These are phyloP conservation scores for Chouioia cunea DNA, from an alignment of 2,888 invertebrate genomes.

Conservation along the genomic window DNA sequence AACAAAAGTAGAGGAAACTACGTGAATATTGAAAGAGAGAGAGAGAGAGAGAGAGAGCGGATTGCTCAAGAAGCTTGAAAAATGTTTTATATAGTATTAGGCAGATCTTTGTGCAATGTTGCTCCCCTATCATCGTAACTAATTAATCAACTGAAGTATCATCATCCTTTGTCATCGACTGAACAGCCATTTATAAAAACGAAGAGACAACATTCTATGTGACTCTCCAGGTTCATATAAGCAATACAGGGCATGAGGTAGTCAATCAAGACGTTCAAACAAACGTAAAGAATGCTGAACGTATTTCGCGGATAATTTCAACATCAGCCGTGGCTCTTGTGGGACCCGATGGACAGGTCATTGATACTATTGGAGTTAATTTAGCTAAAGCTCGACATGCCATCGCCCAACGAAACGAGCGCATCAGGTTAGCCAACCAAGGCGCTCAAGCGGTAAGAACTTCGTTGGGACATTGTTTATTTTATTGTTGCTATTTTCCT, in stretches of 20 bases:
- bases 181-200: too few relatives aligned
- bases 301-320: conserved; percentile 9
- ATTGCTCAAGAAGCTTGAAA: too few relatives aligned
- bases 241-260: neutral
- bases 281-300: neutral
- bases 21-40: too few relatives aligned
- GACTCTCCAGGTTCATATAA: neutral
- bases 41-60: too few relatives aligned
- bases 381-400: conserved; percentile 60
- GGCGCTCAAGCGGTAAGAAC: conserved; percentile 41
- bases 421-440: conserved; percentile 52
- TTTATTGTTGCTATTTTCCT: too few relatives aligned
- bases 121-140: too few relatives aligned
- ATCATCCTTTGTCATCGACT: too few relatives aligned
- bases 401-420: conserved; percentile 56
- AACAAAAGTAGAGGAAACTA: too few relatives aligned
- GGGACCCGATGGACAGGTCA: conserved; percentile 60
- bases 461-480: neutral
- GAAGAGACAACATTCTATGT: too few relatives aligned
- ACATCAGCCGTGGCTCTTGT: conserved; percentile 54
- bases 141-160: too few relatives aligned
- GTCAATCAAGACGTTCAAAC: neutral
- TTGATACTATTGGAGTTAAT: conserved; percentile 62
- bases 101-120: too few relatives aligned
- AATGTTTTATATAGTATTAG: too few relatives aligned